A percentile compares a stretch with the other conserved stretches of the same genome.
Evolutionary conservation across 2,113 vertebrate species (phyloP).

Genomic region (Chelonoidis abingdonii): DNA sequence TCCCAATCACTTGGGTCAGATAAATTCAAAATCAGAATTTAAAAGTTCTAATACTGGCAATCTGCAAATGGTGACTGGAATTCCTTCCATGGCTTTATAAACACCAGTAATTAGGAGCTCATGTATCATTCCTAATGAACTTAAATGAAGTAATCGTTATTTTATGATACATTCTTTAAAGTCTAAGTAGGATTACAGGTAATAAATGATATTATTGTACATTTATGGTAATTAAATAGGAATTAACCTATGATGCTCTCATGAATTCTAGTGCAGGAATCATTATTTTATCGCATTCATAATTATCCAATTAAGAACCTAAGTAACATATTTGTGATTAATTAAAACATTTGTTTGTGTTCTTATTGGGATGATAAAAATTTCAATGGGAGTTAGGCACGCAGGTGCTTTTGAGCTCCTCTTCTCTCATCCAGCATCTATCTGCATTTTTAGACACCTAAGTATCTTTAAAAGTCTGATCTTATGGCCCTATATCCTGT

Average conservation of each 20-base stretch:
- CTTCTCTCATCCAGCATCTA: neutral
- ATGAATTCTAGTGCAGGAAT: neutral
- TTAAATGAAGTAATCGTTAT: constrained; percentile 6
- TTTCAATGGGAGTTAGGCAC: neutral
- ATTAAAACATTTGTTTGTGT: neutral
- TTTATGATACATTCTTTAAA: constrained; percentile 29
- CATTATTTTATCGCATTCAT: neutral
- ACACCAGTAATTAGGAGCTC: neutral
- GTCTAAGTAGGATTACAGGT: neutral
- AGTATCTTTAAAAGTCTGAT: neutral
- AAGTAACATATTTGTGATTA: neutral
- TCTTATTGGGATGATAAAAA: neutral
- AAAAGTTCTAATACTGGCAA: neutral
- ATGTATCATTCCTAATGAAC: neutral
- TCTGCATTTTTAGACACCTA: neutral
- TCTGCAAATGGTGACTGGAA: neutral
- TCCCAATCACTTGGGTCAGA: neutral
- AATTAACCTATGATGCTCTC: constrained; percentile 21
- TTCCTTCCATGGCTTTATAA: neutral
- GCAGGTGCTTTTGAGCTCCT: neutral
- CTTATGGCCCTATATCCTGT: neutral
- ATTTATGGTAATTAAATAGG: constrained; percentile 19
- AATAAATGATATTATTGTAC: neutral
- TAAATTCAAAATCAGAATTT: neutral
- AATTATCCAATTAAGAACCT: neutral